Base-by-base conservation (phyloP, 23 tunicate species). In the Aplidium turbinatum region DNA sequence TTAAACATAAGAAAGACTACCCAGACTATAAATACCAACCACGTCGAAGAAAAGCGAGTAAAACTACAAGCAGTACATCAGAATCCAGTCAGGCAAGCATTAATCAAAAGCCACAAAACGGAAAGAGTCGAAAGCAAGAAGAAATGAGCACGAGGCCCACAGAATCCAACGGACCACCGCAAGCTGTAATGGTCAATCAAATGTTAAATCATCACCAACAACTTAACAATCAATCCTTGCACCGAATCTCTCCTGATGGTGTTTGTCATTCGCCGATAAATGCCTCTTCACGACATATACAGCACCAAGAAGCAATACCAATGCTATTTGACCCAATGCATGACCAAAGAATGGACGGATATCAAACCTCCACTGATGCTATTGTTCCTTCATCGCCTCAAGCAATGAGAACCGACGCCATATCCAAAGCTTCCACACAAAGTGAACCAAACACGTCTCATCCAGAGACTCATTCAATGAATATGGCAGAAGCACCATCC, bases 21-120 rank as follows among this genome's bases (percentile, higher is more conserved):
- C 96, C 96, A 1, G 96, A 89, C 40, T 89, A 89, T 81, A 89
- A 89, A 64, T 89, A 89, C 28, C 96, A 89, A 63, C 96, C 96
- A 19, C 75, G 96, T 2, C 61, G 96, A 63, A 52, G 96, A 38
- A 89, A 89, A 73, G 70, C 84, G 39, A 89, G 96, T 63, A 89
- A 89, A 82, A 63, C 66, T 29, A 42, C 76, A 26, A 35, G 66
- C 2, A 64, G 79, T 35, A 65, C 24, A 25, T 35, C 53, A 21
- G 83, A 78, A 20, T 58, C 54, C 38, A 28, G 63, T 26, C 87
- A 60, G 18, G 3, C 52, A 23, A 21, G 38, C 19, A 28, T 33
- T n/a, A 58, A 58, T 3, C 79, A 72, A 47, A 72, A 60, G 32
- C 33, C 67, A n/a, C 57, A 33, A 38, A 31, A 24, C 22, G 18